These are phyloP conservation scores for Turnix velox DNA, from an alignment of 2,113 vertebrate genomes.

Conservation along the genomic window DNA sequence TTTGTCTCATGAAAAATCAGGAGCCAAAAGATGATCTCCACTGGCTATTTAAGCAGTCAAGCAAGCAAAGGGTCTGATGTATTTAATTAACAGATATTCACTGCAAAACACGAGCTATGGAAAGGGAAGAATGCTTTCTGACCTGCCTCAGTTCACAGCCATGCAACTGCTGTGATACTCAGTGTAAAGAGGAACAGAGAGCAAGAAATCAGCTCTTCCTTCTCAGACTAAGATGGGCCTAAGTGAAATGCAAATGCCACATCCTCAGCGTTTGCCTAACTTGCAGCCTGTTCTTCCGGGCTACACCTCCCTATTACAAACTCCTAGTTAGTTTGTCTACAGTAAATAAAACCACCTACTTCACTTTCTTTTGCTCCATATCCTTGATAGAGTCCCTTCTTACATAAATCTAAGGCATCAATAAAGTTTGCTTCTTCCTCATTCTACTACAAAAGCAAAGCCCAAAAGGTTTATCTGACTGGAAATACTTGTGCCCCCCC, in stretches of 20 bases:
- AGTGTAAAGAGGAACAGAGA: neutral
- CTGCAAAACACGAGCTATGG: neutral
- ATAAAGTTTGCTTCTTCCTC: neutral
- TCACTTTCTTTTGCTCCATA: neutral
- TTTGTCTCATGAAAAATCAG: neutral
- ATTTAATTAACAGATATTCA: neutral
- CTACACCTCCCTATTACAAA: neutral
- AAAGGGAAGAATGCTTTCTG: neutral
- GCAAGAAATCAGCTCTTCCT: neutral
- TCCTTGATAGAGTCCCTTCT: neutral
- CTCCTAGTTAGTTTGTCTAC: neutral
- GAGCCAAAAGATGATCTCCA: neutral
- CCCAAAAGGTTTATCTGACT: neutral
- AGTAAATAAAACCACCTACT: neutral
- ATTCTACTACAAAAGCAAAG: neutral
- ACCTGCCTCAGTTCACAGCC: neutral
- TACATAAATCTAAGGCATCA: neutral
- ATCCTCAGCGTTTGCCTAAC: accelerated
- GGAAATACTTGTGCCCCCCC: no score
- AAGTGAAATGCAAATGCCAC: neutral
- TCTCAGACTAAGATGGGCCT: neutral
- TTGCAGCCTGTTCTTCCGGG: accelerated
- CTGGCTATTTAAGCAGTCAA: neutral
- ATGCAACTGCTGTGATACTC: neutral
- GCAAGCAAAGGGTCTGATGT: neutral